Base-by-base conservation (phyloP, 1,140 invertebrate species). In the Tetragnatha versicolor region DNA sequence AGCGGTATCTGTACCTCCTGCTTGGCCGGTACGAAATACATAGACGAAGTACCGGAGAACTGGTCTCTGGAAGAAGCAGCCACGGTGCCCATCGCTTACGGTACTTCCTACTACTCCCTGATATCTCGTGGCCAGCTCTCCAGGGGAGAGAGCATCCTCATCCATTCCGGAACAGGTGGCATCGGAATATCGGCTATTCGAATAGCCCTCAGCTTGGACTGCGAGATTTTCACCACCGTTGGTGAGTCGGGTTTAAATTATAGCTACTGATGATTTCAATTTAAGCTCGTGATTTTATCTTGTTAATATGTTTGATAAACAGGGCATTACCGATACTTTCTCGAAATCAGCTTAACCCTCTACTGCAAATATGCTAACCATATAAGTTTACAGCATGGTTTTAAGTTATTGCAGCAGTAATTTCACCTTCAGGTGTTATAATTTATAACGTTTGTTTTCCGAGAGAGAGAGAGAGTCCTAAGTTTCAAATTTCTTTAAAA, bases 161-260 rank as follows among this genome's bases (percentile, higher is more conserved):
- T 99, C 80, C 97, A 99, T 84, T 95, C 97, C 61, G 97, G 97
- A 80, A 93, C 93, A 81, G 97, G 97, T 81, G 97, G 96, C 82
- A 95, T 98, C n/a, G 96, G 97, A 7, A 94, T 97, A 87, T 96
- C 96, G 4, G 94, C 96, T 77, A 98, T 98, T 82, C 88, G 93
- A 6, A 94, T 98, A 82, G 95, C 95, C 25, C 87, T 98, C 6
- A 90, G 92, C 83, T 90, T 93, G 86, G 93, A 93, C 20, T 93
- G 94, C 85, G 92, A 93, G 9, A 87, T 97, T 0, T 97, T 91
- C 85, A 96, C 94, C 1, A 97, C 95, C 0, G 94, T 96, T 29
- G 92, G 94, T 47, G 93, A 63, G 81, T 55, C 12, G 2, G 9
- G 45, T 42, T 42, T 2, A 2, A 5, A 20, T n/a, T 22, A 42